Evolutionary conservation across 2,888 invertebrate species (phyloP).

Genomic region (Disparrhopalites patrizii): DNA sequence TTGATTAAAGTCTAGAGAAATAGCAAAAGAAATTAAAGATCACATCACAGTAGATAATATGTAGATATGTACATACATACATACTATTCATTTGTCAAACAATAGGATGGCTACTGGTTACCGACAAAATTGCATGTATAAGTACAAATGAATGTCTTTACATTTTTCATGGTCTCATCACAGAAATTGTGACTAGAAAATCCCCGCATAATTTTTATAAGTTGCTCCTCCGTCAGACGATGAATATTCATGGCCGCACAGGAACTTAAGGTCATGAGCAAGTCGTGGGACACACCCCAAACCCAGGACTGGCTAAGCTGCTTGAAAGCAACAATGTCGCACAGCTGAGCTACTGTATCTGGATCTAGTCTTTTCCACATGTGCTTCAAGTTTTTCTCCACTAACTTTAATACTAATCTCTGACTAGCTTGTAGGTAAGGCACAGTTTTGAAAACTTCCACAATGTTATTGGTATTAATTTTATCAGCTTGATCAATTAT

Average conservation of each 20-base stretch:
- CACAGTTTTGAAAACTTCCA: conserved; percentile 58
- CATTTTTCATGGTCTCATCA: conserved; percentile 42
- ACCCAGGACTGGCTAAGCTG: background rate
- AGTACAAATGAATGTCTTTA: conserved; percentile 10
- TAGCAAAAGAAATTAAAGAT: conserved; percentile 49
- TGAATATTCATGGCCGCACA: conserved; percentile 64
- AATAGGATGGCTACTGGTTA: no score
- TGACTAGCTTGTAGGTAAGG: conserved; percentile 61
- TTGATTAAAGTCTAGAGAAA: conserved; percentile 60
- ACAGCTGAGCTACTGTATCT: conserved; percentile 49
- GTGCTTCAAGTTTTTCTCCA: conserved; percentile 59
- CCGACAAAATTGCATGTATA: background rate
- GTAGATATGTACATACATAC: background rate
- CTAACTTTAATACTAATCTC: conserved; percentile 57
- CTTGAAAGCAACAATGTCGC: conserved; percentile 37
- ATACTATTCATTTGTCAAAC: no score
- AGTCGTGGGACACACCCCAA: conserved; percentile 46
- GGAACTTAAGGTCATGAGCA: conserved; percentile 53
- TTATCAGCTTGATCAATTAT: conserved; percentile 59
- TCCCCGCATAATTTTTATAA: conserved; percentile 51
- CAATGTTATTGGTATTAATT: conserved; percentile 59
- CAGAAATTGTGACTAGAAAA: conserved; percentile 36
- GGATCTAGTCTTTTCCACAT: conserved; percentile 56
- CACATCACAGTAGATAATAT: background rate
- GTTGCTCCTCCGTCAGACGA: conserved; percentile 58